Percentiles rank a stretch among this genome's conserved stretches.
Conservation (phyloP, 2,797 vertebrate genomes). For the Coendou prehensilis region DNA sequence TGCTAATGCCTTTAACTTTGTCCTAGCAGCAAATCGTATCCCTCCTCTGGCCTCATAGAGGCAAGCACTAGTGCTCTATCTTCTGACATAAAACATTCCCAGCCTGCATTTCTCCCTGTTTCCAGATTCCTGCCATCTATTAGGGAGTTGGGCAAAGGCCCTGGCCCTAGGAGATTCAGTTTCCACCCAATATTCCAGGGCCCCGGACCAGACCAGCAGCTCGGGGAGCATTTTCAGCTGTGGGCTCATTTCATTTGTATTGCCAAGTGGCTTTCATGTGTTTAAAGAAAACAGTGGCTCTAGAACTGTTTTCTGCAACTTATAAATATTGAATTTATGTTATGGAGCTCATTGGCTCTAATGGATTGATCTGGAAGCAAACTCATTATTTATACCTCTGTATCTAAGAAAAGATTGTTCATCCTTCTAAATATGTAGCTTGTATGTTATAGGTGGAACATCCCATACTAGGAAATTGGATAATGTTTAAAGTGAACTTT, state of each 20-base stretch:
- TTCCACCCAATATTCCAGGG: neutral
- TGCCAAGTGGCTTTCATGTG: neutral
- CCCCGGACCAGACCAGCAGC: neutral
- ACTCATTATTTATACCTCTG: neutral
- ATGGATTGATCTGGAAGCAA: neutral
- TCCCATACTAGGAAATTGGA: neutral
- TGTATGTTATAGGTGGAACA: neutral
- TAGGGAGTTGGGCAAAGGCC: neutral
- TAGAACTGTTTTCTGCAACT: neutral
- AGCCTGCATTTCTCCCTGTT: neutral
- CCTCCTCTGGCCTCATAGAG: neutral
- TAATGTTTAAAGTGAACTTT: neutral
- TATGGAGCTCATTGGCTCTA: neutral
- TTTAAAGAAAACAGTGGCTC: neutral
- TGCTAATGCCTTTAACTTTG: neutral
- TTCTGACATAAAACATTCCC: neutral
- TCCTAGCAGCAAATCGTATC: neutral
- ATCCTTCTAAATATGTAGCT: neutral
- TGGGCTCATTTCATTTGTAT: neutral
- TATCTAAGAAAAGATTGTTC: neutral
- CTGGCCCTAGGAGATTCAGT: neutral
- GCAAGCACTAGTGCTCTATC: neutral
- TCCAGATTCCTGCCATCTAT: neutral
- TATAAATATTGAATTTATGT: neutral
- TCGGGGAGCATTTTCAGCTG: neutral